Conservation (phyloP, 2,888 invertebrate genomes). For the Zaprionus lineosus region DNA sequence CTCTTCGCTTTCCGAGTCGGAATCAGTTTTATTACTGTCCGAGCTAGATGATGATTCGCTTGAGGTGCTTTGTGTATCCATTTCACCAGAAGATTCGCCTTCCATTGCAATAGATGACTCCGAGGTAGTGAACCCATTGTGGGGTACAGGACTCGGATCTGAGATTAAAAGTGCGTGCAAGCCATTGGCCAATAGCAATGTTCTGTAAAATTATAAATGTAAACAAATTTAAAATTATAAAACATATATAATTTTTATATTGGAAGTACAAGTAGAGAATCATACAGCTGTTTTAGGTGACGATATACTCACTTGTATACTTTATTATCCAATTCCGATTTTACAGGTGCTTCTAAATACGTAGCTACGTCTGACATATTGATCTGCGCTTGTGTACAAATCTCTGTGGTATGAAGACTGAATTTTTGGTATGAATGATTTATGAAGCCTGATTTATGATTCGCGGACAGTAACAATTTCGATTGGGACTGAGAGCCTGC, state of each 20-base stretch:
- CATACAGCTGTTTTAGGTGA: too few species aligned
- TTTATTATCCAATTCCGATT: conserved; percentile 90
- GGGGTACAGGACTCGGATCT: conserved; percentile 84
- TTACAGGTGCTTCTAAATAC: conserved; percentile 85
- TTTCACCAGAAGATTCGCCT: conserved; percentile 62
- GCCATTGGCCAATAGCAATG: conserved; percentile 87
- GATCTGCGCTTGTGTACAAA: neutral
- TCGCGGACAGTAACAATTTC: neutral
- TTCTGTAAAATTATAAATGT: conserved; percentile 81
- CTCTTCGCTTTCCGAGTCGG: conserved; percentile 49
- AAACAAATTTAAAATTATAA: neutral
- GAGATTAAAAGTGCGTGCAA: conserved; percentile 89
- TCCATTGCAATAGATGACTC: conserved; percentile 67
- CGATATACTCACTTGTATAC: conserved; percentile 86
- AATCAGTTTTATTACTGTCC: conserved; percentile 12
- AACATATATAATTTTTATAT: neutral
- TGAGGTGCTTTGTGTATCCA: conserved; percentile 56
- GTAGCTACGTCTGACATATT: conserved; percentile 57
- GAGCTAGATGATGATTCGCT: conserved; percentile 38
- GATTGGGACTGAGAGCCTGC: conserved; percentile 23
- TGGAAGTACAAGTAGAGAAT: too few species aligned
- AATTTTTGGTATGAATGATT: neutral
- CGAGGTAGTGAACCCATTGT: conserved; percentile 74
- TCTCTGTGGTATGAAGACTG: neutral
- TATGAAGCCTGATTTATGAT: neutral